phyloP scores from a whole-genome alignment of 2,888 invertebrate genomes.

The Ophion ellenae region DNA sequence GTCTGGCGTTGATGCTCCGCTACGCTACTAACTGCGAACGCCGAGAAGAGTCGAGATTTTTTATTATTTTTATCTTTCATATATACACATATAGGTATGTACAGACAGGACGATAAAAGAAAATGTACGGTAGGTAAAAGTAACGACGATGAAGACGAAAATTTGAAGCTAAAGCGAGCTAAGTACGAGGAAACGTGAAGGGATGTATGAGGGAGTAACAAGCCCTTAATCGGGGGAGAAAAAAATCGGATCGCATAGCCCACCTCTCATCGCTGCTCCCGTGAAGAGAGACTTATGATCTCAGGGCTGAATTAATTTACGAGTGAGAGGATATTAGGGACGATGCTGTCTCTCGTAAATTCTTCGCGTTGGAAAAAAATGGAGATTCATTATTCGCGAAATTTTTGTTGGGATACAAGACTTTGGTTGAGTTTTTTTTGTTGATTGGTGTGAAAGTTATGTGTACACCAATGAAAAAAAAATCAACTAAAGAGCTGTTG shows the following conservation, averaged over 20 bases:
- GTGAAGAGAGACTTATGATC: not conserved
- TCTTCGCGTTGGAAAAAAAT: too few species aligned
- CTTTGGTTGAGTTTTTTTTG: too few species aligned
- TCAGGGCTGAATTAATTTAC: not conserved
- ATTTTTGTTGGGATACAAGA: too few species aligned
- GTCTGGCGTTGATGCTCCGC: constrained; percentile 61
- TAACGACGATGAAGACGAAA: constrained; percentile 45
- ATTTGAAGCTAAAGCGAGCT: constrained; percentile 8
- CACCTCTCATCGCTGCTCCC: too few species aligned
- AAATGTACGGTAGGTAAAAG: constrained; percentile 42
- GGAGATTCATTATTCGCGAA: too few species aligned
- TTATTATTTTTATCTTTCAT: constrained; percentile 1
- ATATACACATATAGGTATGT: not conserved
- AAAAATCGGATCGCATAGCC: not conserved
- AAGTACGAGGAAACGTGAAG: not conserved
- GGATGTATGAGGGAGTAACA: not conserved
- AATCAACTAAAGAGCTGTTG: too few species aligned
- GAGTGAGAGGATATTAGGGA: not conserved
- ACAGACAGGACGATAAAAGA: not conserved
- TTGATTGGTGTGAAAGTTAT: too few species aligned
- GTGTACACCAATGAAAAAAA: too few species aligned
- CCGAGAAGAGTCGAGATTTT: constrained; percentile 43
- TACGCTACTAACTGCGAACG: constrained; percentile 68
- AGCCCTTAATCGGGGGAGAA: not conserved
- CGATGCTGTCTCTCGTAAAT: not conserved